Percentiles rank a stretch among this genome's conserved stretches.
Evolutionary conservation across 2,113 vertebrate genomes (phyloP).

Genomic region (Damaliscus lunatus): DNA sequence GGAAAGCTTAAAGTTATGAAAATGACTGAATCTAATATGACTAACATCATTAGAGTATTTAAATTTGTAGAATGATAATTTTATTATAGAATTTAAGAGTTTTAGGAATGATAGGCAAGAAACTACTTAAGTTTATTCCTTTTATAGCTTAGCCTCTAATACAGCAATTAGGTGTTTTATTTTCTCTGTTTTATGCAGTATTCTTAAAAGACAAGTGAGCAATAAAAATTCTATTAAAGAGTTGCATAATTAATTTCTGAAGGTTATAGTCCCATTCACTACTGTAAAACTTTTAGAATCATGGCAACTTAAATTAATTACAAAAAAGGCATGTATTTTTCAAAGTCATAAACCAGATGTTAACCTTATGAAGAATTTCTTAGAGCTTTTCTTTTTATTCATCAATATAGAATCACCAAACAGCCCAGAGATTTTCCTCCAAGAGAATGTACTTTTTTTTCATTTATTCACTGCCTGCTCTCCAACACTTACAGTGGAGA

Average conservation of each 20-base stretch:
- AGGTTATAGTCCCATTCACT: background rate
- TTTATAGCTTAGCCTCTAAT: conserved; percentile 12
- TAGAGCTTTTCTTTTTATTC: background rate
- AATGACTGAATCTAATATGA: background rate
- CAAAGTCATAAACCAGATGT: background rate
- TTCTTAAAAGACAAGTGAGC: conserved; percentile 22
- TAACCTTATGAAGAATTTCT: background rate
- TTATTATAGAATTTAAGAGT: background rate
- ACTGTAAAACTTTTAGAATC: background rate
- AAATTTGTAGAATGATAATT: conserved; percentile 22
- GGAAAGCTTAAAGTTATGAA: background rate
- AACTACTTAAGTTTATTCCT: conserved; percentile 21
- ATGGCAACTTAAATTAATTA: conserved; percentile 5
- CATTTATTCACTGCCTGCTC: background rate
- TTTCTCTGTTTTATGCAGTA: conserved; percentile 7
- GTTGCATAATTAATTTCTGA: conserved; percentile 32
- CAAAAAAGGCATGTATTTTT: background rate
- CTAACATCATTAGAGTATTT: conserved; percentile 14
- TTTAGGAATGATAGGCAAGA: background rate
- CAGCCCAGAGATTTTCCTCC: background rate
- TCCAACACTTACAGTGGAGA: background rate
- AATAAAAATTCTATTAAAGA: conserved; percentile 15
- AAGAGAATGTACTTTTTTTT: background rate
- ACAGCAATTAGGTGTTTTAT: background rate
- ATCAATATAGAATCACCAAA: background rate